Base-by-base conservation (phyloP, 2,888 invertebrate species). In the Epsilonema sp. region DNA sequence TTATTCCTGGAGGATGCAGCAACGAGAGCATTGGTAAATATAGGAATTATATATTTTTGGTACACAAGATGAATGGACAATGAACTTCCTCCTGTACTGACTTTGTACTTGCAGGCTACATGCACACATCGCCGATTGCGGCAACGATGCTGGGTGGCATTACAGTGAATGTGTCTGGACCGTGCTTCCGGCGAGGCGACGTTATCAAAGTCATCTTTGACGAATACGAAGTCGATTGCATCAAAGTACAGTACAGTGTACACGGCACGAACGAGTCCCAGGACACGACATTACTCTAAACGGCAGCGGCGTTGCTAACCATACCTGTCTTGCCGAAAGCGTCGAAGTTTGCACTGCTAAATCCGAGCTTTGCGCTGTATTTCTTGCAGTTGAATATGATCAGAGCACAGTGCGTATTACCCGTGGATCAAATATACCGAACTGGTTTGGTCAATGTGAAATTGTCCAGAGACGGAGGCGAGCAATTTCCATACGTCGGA, bases 101-200 rank as follows among this genome's bases (percentile, higher is more conserved):
- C n/a, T n/a, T n/a, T n/a, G n/a, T n/a, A n/a, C n/a, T n/a, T n/a
- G n/a, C n/a, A n/a, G n/a, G 31, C 8, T 8, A 11, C 31, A 11
- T 31, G 16, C 31, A 31, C 8, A 31, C 31, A 31, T 8, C 31
- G 8, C 31, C 31, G 31, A 31, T 31, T 16, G 31, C 31, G 16
- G 31, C 31, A 5, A 31, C 31, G 23, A 89, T 92, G 90, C 71
- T 90, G 53, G 92, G 92, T 4, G 90, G 90, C 1, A 84, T 85
- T 0, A 78, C 87, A 47, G 84, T 92, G 25, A 89, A 90, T 62
- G 82, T 92, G 50, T 89, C 89, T 0, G 90, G 90, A 0, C 86
- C 87, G 2, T 92, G 90, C 64, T 85, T 89, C 65, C 74, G 77
- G 53, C 75, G 75, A 0, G 71, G 71, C 1, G 77, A 80, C 56